These are phyloP conservation scores for Antheraea yamamai DNA, from an alignment of 2,888 invertebrate genomes.

Conservation along the genomic window DNA sequence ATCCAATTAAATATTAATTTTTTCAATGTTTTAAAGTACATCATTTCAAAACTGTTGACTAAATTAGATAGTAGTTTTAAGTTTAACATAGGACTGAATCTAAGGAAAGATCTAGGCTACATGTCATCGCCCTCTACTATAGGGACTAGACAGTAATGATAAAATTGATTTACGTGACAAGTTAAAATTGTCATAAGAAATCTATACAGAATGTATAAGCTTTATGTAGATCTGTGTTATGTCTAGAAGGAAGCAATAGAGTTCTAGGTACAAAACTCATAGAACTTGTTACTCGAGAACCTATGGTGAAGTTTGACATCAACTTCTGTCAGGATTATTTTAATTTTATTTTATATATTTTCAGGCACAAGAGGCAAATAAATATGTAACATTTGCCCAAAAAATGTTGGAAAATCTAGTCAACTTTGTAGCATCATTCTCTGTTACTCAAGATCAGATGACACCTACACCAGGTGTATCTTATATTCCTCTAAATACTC, in stretches of 20 bases:
- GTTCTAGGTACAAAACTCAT: background rate
- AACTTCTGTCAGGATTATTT: background rate
- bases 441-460: slow-evolving; percentile 90
- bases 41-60: background rate
- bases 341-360: slow-evolving; percentile 29
- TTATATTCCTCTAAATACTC: slow-evolving; percentile 92
- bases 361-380: slow-evolving; percentile 64
- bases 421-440: slow-evolving; percentile 96
- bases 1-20: background rate
- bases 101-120: background rate
- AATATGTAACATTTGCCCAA: slow-evolving; percentile 87
- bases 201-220: background rate
- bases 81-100: background rate
- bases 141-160: background rate
- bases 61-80: background rate
- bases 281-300: background rate
- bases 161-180: background rate
- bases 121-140: background rate
- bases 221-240: no score
- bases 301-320: background rate
- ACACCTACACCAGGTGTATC: slow-evolving; percentile 89
- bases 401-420: slow-evolving; percentile 97
- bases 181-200: no score
- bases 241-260: background rate
- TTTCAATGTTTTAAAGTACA: background rate